Evolutionary conservation across 1,140 invertebrate genomes (phyloP).

Genomic region (Mya arenaria): DNA sequence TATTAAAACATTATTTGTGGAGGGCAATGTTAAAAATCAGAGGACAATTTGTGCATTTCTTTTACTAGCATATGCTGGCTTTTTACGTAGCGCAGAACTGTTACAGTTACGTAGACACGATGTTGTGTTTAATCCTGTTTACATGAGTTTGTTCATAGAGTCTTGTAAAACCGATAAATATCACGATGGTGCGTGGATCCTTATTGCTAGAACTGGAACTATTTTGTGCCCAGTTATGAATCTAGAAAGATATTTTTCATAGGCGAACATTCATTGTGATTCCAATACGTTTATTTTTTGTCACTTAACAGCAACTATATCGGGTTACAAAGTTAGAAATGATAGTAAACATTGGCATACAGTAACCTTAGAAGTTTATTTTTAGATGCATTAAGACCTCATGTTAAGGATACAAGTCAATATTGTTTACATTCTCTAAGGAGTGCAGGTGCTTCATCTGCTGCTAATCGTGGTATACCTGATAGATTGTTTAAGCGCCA

Average conservation of each 20-base stretch:
- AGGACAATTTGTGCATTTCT: conserved; percentile 42
- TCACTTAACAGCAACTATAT: too few relatives aligned
- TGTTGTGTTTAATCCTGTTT: not conserved
- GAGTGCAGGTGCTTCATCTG: not conserved
- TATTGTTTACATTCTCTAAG: too few relatives aligned
- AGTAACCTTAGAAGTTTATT: too few relatives aligned
- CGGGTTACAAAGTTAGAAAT: too few relatives aligned
- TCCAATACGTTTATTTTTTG: too few relatives aligned
- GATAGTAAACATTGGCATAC: too few relatives aligned
- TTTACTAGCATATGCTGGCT: conserved; percentile 22
- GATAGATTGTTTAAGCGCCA: conserved; percentile 16
- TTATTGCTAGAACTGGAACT: conserved; percentile 15
- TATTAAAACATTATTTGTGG: not conserved
- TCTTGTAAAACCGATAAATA: conserved; percentile 16
- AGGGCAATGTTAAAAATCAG: conserved; percentile 12
- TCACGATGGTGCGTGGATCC: not conserved
- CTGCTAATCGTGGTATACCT: conserved; percentile 2
- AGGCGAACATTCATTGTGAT: too few relatives aligned
- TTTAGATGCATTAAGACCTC: too few relatives aligned
- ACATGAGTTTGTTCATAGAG: conserved; percentile 7
- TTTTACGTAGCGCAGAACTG: not conserved
- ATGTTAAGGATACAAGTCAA: too few relatives aligned
- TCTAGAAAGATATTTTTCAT: not conserved
- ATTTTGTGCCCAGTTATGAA: conserved; percentile 3
- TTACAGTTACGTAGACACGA: not conserved